A percentile compares a stretch with the other conserved stretches of the same genome.
These are phyloP conservation scores for Pyrocephalus nanus DNA, from an alignment of 2,797 vertebrate species.

Conservation along the genomic window DNA sequence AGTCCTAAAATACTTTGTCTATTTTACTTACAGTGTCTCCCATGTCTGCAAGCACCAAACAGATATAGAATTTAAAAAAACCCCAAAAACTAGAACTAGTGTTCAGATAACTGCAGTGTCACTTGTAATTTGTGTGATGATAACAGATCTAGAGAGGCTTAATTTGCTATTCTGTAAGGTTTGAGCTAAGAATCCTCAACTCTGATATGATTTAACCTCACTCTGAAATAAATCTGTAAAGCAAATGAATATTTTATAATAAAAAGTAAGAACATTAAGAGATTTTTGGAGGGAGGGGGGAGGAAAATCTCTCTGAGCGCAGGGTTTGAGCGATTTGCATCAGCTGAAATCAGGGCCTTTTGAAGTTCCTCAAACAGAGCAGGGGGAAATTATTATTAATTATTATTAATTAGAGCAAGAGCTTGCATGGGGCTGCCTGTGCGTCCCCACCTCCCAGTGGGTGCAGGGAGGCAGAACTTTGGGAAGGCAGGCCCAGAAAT, in stretches of 20 bases:
- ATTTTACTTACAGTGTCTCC: not conserved
- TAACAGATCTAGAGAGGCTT: not conserved
- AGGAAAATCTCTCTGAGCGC: not conserved
- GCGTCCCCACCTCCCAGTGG: not conserved
- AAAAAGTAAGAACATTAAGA: not conserved
- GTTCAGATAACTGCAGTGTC: not conserved
- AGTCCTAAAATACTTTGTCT: not conserved
- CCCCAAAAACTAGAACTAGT: not conserved
- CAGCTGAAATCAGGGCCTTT: not conserved
- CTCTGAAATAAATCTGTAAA: constrained; percentile 16
- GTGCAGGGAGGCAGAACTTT: not conserved
- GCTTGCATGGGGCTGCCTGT: not conserved
- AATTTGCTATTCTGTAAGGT: not conserved
- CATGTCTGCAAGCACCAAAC: not conserved
- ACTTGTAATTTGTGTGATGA: not conserved
- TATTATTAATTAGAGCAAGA: not conserved
- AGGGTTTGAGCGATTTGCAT: not conserved
- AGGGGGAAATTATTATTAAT: not conserved
- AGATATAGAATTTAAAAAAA: not conserved
- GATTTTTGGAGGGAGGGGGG: accelerated
- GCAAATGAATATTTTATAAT: constrained; percentile 6
- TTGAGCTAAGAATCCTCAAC: not conserved
- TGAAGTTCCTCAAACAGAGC: not conserved
- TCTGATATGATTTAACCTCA: not conserved
- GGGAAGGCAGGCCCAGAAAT: not conserved